Base-by-base conservation (phyloP, 1,140 invertebrate species). In the Drosophila equinoxialis region DNA sequence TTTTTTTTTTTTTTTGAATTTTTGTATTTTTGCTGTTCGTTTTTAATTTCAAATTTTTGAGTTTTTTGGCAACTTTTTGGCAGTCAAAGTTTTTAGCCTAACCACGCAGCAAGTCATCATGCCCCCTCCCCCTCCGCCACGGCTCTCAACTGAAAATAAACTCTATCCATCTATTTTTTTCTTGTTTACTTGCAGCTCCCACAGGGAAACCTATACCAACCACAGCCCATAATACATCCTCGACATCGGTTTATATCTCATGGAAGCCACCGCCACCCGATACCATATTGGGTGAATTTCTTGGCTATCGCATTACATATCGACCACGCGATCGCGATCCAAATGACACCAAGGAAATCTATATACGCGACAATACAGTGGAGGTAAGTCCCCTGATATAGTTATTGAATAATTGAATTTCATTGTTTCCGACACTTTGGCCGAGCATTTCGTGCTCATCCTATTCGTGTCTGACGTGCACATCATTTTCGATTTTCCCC, bases 241-340 rank as follows among this genome's bases (percentile, higher is more conserved):
- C 95, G 65, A 95, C 94, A 33, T 94, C 95, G 37, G 94, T 96
- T 68, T 94, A 94, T 81, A 93, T 96, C 76, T 94, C 94, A 65
- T 96, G 96, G 96, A 94, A 94, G 76, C 94, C 95, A 59, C 96
- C 96, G 69, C 93, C 93, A 39, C 92, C 93, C 41, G 94, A 94
- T 80, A 95, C 95, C 59, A 95, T 96, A 82, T 94, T 96, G 81
- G 96, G 96, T n/a, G 96, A 96, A 92, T 96, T 96, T 91, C 93
- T 96, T 8, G 96, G 96, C 65, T 96, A 96, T 92, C 93, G 94
- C 70, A 94, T 96, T 63, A 94, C 95, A 45, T 96, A 95, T 92
- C 92, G 94, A 65, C 95, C 94, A 61, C 93, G 95, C 68, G 94
- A 95, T 82, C 93, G 93, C 78, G 93, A 92, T 70, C 89, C 93